Base-by-base conservation (phyloP, 2,888 invertebrate genomes). In the Steinernema carpocapsae region DNA sequence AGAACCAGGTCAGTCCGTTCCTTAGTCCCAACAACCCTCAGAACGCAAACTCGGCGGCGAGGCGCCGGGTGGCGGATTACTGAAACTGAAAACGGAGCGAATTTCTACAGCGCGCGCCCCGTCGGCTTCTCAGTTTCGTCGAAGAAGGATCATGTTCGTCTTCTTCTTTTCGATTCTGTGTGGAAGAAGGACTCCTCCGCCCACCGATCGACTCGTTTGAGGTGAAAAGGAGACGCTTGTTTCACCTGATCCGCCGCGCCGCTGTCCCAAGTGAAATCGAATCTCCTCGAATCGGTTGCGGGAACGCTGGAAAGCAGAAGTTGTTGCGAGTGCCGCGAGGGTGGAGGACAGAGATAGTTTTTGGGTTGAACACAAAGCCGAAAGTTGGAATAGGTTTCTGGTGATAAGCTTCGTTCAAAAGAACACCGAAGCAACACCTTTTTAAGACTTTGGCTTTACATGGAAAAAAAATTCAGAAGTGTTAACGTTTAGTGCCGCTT, bases 111-210 rank as follows among this genome's bases (percentile, higher is more conserved):
- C 48, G 48, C 48, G 48, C 48, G 48, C 48, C n/a, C 48, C 48
- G 48, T 48, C 48, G 56, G 19, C 64, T 64, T 64, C 64, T 64
- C 64, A 64, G 64, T 64, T 64, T 64, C 64, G 64, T 10, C 22
- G 48, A 48, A 48, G 48, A 48, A 48, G 48, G 64, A 64, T 64
- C 64, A 64, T 64, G 64, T 64, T 64, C 64, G 24, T 64, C 64
- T 26, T 32, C 32, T 22, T 64, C 64, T 32, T 64, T 26, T 26
- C 64, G 64, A 64, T 64, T 64, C 64, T 64, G 64, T 19, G n/a
- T 19, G 48, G n/a, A 17, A 37, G 37, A 37, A 48, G 14, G n/a
- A 14, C n/a, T 48, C 48, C 48, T 48, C 48, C 48, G 48, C 48
- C 48, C 48, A 17, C 48, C 48, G 48, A 48, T 48, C 48, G 48